phyloP scores from a whole-genome alignment of 2,888 invertebrate genomes.

The Taenaris catops region DNA sequence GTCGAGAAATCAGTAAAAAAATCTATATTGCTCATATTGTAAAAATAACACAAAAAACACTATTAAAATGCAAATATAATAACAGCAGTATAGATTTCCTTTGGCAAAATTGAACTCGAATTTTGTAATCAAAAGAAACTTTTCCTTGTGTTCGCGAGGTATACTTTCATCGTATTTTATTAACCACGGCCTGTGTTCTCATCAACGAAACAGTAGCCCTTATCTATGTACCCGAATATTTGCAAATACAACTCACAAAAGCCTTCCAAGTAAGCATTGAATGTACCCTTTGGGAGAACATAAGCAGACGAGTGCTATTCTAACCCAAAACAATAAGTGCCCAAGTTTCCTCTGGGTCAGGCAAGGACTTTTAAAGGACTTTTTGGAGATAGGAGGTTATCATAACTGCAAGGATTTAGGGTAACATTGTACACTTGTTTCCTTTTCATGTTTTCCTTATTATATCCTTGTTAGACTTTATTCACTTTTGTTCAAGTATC shows the following conservation, averaged over 20 bases:
- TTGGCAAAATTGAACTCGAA: not conserved
- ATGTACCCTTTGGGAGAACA: slow-evolving; percentile 22
- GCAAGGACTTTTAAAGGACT: slow-evolving; percentile 17
- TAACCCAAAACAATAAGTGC: slow-evolving; percentile 24
- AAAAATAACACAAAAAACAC: no score
- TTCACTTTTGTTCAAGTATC: no score
- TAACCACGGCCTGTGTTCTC: slow-evolving; percentile 9
- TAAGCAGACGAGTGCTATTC: slow-evolving; percentile 19
- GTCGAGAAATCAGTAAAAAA: no score
- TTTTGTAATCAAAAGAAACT: slow-evolving; percentile 3
- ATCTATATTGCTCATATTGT: no score
- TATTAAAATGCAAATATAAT: no score
- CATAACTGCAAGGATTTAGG: slow-evolving; percentile 1
- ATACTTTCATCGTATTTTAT: slow-evolving; percentile 15
- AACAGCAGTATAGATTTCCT: no score
- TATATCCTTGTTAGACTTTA: no score
- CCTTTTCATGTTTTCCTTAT: not conserved
- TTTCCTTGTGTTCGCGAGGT: slow-evolving; percentile 1
- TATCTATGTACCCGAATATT: slow-evolving; percentile 17
- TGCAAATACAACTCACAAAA: slow-evolving; percentile 22
- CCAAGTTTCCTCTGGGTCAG: slow-evolving; percentile 16
- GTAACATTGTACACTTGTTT: not conserved
- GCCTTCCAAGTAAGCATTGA: slow-evolving; percentile 21
- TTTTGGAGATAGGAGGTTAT: slow-evolving; percentile 6
- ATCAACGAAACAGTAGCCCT: slow-evolving; percentile 15